Conservation (phyloP, 2,113 vertebrate species). For the Leiothrix lutea region DNA sequence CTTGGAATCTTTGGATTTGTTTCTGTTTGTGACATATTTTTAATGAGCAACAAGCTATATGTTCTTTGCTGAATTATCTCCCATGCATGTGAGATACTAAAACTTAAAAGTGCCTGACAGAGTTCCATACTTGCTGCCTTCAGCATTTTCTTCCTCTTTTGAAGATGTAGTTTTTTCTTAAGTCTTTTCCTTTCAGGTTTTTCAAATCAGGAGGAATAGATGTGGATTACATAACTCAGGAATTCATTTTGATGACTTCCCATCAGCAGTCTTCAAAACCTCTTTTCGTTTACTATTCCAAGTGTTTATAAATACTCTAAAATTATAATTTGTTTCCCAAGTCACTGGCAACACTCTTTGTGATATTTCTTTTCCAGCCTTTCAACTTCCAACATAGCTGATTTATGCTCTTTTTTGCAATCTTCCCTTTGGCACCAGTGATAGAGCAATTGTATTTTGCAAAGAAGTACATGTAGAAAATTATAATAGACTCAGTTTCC, state of each 20-base stretch:
- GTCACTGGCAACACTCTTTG: constrained; percentile 11
- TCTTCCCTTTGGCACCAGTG: not conserved
- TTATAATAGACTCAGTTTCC: constrained; percentile 35
- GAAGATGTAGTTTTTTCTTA: not conserved
- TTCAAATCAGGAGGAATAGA: constrained; percentile 41
- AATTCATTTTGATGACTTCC: constrained; percentile 49
- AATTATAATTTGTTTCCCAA: constrained; percentile 59
- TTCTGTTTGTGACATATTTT: not conserved
- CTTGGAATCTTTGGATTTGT: not conserved
- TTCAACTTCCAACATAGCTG: constrained; percentile 33
- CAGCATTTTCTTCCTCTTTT: constrained; percentile 27
- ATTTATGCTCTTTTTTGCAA: constrained; percentile 36
- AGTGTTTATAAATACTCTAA: constrained; percentile 45
- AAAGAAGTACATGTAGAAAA: constrained; percentile 38
- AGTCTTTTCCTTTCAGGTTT: not conserved
- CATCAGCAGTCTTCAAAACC: constrained; percentile 50
- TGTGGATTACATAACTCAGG: constrained; percentile 18
- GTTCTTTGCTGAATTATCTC: not conserved
- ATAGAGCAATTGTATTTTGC: constrained; percentile 31
- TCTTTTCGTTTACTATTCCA: constrained; percentile 63
- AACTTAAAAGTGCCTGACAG: not conserved
- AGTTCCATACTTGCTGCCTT: not conserved
- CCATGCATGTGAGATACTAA: not conserved
- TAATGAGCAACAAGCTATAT: not conserved
- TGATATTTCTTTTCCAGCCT: constrained; percentile 50